Base-by-base conservation (phyloP, 2,888 invertebrate genomes). In the Nomada fucata region DNA sequence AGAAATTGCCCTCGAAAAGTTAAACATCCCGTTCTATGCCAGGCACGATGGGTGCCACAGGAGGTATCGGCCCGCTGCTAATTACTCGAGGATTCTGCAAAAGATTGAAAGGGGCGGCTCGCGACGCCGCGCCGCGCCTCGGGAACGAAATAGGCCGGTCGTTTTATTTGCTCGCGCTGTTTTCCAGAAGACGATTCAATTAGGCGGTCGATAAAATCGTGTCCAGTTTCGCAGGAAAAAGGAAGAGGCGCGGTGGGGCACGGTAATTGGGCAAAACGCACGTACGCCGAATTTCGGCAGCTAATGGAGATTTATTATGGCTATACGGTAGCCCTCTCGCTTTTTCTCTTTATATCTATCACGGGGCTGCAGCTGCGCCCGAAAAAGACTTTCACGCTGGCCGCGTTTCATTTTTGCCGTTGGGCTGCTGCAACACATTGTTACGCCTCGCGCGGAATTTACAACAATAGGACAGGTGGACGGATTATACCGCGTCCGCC, bases 281-380 rank as follows among this genome's bases (percentile, higher is more conserved):
- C 82, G 82, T 88, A 85, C 86, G 81, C 79, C 78, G 88, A 88
- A 88, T 89, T 88, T 88, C 86, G 84, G 76, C 82, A 69, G 82
- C 78, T 88, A 89, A 89, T 88, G 88, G 89, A 89, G 88, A 89
- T 88, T 88, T 88, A 89, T 88, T 88, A 84, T 86, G 78, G 75
- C 79, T 79, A 85, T 78, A 74, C 71, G 61, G 59, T 72, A 50
- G 26, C 42, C 44, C 2, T 15, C 59, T 15, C 29, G 44, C 20
- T 11, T 20, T 20, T 18, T 36, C 50, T 60, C 42, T 18, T 13
- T 18, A 5, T 53, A 23, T 47, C 50, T 69, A 57, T 57, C 23
- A 29, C 64, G 52, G 36, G 42, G 68, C 44, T 65, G 80, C 88
- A 80, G 83, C 86, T 86, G 88, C 86, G 23, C 20, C 67, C 76